Percentiles rank a stretch among this genome's conserved stretches.
phyloP scores from a whole-genome alignment of 2,888 invertebrate species.

The Teleiodes luculella region DNA sequence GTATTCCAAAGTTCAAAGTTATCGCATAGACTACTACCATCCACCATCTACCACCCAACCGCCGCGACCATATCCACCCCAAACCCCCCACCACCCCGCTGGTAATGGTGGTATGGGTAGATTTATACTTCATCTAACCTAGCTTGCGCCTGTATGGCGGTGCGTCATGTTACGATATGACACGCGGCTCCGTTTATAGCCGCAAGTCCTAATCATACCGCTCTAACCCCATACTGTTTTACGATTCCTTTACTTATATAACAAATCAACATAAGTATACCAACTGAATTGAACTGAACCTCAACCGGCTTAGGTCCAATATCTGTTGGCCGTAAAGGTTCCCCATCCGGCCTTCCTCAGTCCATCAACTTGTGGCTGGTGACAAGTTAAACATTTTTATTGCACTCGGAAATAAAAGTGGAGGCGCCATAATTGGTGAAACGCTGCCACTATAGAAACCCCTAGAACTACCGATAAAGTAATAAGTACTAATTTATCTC shows the following conservation, averaged over 20 bases:
- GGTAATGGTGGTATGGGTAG: background rate
- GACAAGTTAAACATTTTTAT: slow-evolving; percentile 72
- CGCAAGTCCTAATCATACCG: background rate
- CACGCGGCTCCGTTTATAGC: slow-evolving; percentile 30
- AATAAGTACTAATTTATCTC: too few relatives aligned
- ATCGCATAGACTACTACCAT: too few relatives aligned
- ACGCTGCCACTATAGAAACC: slow-evolving; percentile 35
- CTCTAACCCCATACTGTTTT: slow-evolving; percentile 51
- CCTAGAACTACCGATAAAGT: background rate
- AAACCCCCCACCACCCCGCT: too few relatives aligned
- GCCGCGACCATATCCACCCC: too few relatives aligned
- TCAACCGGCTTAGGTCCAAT: slow-evolving; percentile 27
- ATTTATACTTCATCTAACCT: background rate
- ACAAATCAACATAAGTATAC: slow-evolving; percentile 27
- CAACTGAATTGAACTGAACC: slow-evolving; percentile 32
- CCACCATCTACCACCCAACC: too few relatives aligned
- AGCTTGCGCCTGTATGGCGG: background rate
- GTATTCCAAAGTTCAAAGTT: too few relatives aligned
- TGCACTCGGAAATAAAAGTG: slow-evolving; percentile 62
- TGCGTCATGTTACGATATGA: slow-evolving; percentile 25
- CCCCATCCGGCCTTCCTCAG: slow-evolving; percentile 40
- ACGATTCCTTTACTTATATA: slow-evolving; percentile 26
- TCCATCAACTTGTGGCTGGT: slow-evolving; percentile 64
- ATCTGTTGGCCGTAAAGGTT: slow-evolving; percentile 21
- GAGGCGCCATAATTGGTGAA: slow-evolving; percentile 52